phyloP scores from a whole-genome alignment of 2,888 invertebrate genomes.

The Brenthis hecate region DNA sequence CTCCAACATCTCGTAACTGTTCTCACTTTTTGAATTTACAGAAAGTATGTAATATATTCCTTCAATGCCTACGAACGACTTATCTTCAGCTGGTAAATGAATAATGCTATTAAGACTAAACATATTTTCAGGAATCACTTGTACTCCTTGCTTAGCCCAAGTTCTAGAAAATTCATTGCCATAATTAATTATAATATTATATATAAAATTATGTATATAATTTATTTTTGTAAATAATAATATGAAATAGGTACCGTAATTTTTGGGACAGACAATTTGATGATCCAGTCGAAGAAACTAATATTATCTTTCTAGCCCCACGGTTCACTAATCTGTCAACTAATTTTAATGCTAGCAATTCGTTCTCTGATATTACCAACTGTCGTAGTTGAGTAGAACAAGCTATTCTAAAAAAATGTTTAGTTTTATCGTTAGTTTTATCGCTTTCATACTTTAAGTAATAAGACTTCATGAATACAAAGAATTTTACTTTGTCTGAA shows the following conservation, averaged over 20 bases:
- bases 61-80: conserved; percentile 15
- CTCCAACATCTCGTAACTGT: conserved; percentile 20
- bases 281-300: conserved; percentile 41
- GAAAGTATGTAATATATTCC: conserved; percentile 27
- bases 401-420: conserved; percentile 45
- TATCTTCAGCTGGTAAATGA: conserved; percentile 16
- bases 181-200: background rate
- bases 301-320: conserved; percentile 52
- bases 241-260: conserved; percentile 21
- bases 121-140: conserved; percentile 1
- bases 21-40: conserved; percentile 4
- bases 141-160: conserved; percentile 27
- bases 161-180: conserved; percentile 8
- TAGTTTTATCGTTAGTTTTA: background rate
- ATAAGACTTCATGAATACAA: background rate
- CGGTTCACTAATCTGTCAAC: conserved; percentile 50
- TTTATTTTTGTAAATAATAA: background rate
- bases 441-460: no score
- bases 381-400: conserved; percentile 47
- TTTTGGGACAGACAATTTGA: conserved; percentile 27
- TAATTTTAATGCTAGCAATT: conserved; percentile 47
- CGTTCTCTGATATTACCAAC: conserved; percentile 51
- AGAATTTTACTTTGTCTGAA: conserved; percentile 42
- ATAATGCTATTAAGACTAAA: conserved; percentile 1
- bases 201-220: background rate